Evolutionary conservation across 2,797 vertebrate genomes (phyloP).

Genomic region (Tenualosa thibaudeaui): DNA sequence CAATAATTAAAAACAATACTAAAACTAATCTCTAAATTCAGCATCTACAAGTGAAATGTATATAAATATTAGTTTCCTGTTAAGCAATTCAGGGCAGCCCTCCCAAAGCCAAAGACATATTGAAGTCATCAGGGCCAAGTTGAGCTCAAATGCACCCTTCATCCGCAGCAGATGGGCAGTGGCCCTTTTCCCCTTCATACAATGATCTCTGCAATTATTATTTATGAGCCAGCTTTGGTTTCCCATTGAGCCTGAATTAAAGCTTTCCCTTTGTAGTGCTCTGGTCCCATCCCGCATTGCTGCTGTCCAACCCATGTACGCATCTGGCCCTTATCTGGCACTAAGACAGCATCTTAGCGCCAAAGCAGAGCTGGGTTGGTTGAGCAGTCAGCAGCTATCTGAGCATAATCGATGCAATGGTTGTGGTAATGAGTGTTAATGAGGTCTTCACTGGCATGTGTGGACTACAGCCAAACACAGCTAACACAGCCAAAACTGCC

Average conservation of each 20-base stretch:
- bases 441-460: conserved; percentile 38
- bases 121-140: conserved; percentile 20
- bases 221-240: conserved; percentile 80
- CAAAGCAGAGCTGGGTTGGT: not conserved
- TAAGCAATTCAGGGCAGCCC: not conserved
- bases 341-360: conserved; percentile 33
- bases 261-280: conserved; percentile 73
- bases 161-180: conserved; percentile 76
- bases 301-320: not conserved
- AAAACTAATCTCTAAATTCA: not conserved
- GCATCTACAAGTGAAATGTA: not conserved
- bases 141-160: conserved; percentile 38
- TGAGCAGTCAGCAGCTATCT: not conserved
- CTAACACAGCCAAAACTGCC: not conserved
- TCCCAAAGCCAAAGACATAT: not conserved
- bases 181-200: conserved; percentile 71
- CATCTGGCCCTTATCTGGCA: not conserved
- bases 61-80: not conserved
- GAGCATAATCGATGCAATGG: not conserved
- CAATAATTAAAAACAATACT: not conserved
- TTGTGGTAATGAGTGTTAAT: conserved; percentile 57
- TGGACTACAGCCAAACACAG: not conserved
- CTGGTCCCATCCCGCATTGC: conserved; percentile 38
- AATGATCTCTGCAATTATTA: conserved; percentile 82
- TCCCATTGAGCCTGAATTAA: conserved; percentile 82